Percentiles rank a stretch among this genome's conserved stretches.
Evolutionary conservation across 2,797 vertebrate species (phyloP).

Genomic region (Poecilia wingei): DNA sequence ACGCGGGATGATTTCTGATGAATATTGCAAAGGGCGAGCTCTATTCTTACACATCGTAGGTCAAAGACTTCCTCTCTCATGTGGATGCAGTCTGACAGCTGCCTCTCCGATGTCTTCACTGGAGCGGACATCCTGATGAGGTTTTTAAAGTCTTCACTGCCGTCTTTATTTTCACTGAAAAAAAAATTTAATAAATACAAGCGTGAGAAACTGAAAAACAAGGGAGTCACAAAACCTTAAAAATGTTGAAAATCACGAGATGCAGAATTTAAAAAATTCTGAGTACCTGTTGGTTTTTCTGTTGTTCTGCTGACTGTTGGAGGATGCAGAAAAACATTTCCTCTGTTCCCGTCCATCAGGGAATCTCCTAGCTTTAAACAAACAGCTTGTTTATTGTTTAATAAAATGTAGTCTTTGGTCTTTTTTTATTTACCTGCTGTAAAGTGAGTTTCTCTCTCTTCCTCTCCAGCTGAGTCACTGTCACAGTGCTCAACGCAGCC

Average conservation of each 20-base stretch:
- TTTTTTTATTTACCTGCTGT: constrained; percentile 38
- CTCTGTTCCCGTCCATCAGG: constrained; percentile 15
- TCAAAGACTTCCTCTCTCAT: constrained; percentile 42
- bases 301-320: constrained; percentile 31
- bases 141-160: constrained; percentile 42
- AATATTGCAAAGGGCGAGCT: neutral
- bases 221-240: neutral
- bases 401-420: neutral
- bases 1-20: neutral
- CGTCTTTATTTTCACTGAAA: constrained; percentile 43
- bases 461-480: constrained; percentile 43
- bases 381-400: neutral
- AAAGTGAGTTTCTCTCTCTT: constrained; percentile 31
- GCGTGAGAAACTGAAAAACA: constrained; percentile 26
- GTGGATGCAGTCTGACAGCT: constrained; percentile 40
- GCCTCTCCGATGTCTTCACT: constrained; percentile 41
- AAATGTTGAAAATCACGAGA: neutral
- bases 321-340: constrained; percentile 10
- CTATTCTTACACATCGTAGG: constrained; percentile 54
- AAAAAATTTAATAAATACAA: neutral
- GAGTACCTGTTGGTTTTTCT: constrained; percentile 63
- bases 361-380: constrained; percentile 43
- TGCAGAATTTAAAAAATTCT: neutral
- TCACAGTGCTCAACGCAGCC: constrained; percentile 46
- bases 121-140: constrained; percentile 22